Percentiles rank a stretch among this genome's conserved stretches.
Conservation (phyloP, 1,140 invertebrate species). For the Caerostris extrusa region DNA sequence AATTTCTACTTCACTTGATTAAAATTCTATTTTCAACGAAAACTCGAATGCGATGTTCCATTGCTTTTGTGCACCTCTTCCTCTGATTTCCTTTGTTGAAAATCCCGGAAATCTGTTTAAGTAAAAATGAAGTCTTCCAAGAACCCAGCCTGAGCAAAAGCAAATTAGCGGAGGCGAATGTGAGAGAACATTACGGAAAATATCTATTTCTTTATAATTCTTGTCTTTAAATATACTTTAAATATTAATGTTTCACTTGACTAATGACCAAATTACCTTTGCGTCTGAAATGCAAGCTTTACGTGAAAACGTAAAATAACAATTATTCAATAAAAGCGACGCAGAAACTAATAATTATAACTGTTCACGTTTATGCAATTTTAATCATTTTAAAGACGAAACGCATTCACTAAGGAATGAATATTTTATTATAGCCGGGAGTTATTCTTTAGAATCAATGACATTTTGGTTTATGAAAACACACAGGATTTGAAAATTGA, state of each 20-base stretch:
- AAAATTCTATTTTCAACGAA: not conserved
- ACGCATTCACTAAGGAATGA: too few relatives aligned
- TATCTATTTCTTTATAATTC: constrained; percentile 6
- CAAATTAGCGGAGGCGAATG: not conserved
- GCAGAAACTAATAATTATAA: not conserved
- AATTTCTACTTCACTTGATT: not conserved
- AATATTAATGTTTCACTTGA: not conserved
- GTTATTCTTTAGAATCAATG: too few relatives aligned
- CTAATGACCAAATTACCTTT: not conserved
- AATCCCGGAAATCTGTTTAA: not conserved
- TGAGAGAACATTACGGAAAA: not conserved
- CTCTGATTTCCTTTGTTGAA: not conserved
- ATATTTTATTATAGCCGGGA: too few relatives aligned
- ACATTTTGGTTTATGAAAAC: too few relatives aligned
- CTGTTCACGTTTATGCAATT: not conserved
- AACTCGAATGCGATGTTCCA: not conserved
- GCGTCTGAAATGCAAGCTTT: not conserved
- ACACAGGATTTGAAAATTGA: too few relatives aligned
- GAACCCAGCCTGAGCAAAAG: not conserved
- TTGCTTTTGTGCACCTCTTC: not conserved
- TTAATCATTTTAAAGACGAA: not conserved
- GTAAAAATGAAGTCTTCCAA: not conserved
- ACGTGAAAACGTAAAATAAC: constrained; percentile 14
- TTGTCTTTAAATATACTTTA: not conserved
- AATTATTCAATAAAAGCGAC: constrained; percentile 11